Conservation (phyloP, 2,888 invertebrate genomes). For the Ennomos quercinarius region DNA sequence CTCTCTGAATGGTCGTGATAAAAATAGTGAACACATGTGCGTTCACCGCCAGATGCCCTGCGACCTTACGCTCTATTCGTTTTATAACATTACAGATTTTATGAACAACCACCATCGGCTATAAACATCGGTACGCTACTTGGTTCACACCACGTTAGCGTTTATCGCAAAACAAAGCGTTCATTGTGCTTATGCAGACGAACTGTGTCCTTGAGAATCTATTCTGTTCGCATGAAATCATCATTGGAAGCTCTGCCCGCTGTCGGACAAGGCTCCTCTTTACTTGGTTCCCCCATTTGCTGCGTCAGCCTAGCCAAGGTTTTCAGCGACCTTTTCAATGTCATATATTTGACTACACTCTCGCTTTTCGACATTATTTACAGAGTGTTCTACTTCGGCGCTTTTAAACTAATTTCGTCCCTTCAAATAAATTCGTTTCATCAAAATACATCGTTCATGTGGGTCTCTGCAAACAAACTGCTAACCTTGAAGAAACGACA, state of each 20-base stretch:
- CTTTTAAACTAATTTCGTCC: slow-evolving; percentile 5
- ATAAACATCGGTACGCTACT: slow-evolving; percentile 63
- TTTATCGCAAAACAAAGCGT: slow-evolving; percentile 58
- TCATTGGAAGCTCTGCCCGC: slow-evolving; percentile 23
- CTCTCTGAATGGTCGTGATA: slow-evolving; percentile 72
- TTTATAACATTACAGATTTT: slow-evolving; percentile 59
- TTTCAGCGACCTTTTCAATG: slow-evolving; percentile 18
- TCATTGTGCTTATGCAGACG: slow-evolving; percentile 48
- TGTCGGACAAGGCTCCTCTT: slow-evolving; percentile 21
- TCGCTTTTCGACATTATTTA: not conserved
- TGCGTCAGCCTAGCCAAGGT: slow-evolving; percentile 23
- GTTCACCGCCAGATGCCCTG: slow-evolving; percentile 79
- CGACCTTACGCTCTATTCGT: slow-evolving; percentile 71
- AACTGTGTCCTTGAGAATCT: slow-evolving; percentile 32
- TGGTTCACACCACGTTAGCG: slow-evolving; percentile 62
- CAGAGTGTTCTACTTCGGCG: not conserved
- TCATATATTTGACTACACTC: slow-evolving; percentile 2
- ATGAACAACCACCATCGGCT: slow-evolving; percentile 52
- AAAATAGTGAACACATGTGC: slow-evolving; percentile 78
- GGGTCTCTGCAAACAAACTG: slow-evolving; percentile 11
- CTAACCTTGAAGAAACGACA: slow-evolving; percentile 19
- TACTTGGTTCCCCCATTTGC: slow-evolving; percentile 20
- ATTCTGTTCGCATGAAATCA: slow-evolving; percentile 30
- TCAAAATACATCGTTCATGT: slow-evolving; percentile 8
- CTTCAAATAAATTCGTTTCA: slow-evolving; percentile 11